Base-by-base conservation (phyloP, 2,797 vertebrate species). In the Malacoraja senta region DNA sequence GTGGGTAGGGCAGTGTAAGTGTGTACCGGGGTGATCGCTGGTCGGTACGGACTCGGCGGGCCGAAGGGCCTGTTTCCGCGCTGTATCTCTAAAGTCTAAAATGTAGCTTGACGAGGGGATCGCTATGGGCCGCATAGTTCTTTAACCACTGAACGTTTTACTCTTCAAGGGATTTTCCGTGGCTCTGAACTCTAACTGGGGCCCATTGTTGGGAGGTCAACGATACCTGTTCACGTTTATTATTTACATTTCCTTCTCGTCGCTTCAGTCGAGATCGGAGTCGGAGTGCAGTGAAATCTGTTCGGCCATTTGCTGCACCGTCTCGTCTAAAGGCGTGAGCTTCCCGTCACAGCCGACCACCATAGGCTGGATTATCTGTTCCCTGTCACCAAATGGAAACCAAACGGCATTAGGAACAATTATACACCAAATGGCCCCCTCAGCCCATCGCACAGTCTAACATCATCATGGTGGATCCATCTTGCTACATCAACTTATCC, bases 291-390 rank as follows among this genome's bases (percentile, higher is more conserved):
- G 93, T 0, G 94, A 94, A 26, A 94, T 93, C 71, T 94, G 94
- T 8, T 86, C 83, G 0, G 83, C 83, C 94, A 94, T 93, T 93
- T 44, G 93, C 79, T 94, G 94, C 9, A 93, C 93, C 3, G 94
- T 86, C 38, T 94, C 95, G 95, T 95, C 95, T 9, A 96, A 94
- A 9, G 96, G 96, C 79, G 93, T 95, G 93, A 96, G 94, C 76
- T 95, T 95, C 32, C 96, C 97, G 0, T 96, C 95, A 17, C 93
- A 88, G 1, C 94, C 96, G 93, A 97, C 95, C 3, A 94, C 94
- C 95, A 96, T 94, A 0, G 96, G 96, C 94, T 97, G 96, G 94
- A 97, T 96, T 93, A 97, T 96, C 32, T 95, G 95, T 72, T 95
- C 94, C 93, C 97, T 97, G 94, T 86, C 90, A 12, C n/a, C 44